Base-by-base conservation (phyloP, 2,888 invertebrate species). In the Subacronicta megacephala region DNA sequence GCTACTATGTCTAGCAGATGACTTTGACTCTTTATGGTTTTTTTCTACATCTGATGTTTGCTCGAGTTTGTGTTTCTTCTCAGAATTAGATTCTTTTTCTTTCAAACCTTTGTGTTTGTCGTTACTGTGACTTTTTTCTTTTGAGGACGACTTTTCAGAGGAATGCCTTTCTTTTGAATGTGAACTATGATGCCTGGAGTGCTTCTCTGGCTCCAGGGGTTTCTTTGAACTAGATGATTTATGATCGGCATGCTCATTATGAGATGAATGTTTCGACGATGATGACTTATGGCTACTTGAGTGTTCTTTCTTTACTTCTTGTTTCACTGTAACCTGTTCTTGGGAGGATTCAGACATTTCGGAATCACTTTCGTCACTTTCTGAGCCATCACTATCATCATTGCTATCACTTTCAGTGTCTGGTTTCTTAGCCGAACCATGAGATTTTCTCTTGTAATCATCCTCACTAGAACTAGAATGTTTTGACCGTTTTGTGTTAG, bases 271-370 rank as follows among this genome's bases (percentile, higher is more conserved):
- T 69, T 84, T 89, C 35, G 81, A 77, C 49, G 84, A 79, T 35
- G 78, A 73, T 53, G 82, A 81, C 51, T 75, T 85, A 56, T 85
- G 73, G 57, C 80, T 75, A n/a, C 84, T 81, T 13, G 68, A 61
- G 51, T 84, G 81, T 78, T 89, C 89, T 67, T 70, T 78, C 74
- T 85, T 90, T 23, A 85, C 76, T 82, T 87, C 84, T 54, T 73
- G 77, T 69, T 86, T 86, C 2, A 78, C 59, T 67, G 83, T 85
- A 23, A 70, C 75, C 17, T 89, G 82, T 73, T 91, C 90, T 9
- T 82, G 83, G 33, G 90, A 88, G 26, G 88, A 88, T 13, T 88
- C 85, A 3, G 90, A 88, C 37, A 75, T 68, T 7, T 85, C 85
- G 6, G 89, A 85, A 17, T 87, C 85, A 60, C 71, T 75, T 10